Evolutionary conservation across 2,113 vertebrate species (phyloP).

Genomic region (Sitta europaea): DNA sequence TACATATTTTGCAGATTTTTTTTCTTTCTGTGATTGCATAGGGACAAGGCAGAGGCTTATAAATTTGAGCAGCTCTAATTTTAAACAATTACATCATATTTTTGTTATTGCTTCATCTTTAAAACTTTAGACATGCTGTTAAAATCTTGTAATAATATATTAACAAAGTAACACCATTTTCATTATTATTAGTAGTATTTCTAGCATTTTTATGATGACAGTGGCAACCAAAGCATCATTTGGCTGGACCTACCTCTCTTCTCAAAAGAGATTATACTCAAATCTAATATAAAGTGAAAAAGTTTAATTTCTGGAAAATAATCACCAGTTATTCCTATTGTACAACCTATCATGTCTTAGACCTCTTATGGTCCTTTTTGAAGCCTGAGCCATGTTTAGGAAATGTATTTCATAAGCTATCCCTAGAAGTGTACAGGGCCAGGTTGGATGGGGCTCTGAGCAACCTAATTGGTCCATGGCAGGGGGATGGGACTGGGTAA

Average conservation of each 20-base stretch:
- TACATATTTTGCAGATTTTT: not conserved
- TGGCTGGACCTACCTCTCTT: too few species aligned
- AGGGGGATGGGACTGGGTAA: accelerated
- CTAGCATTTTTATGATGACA: not conserved
- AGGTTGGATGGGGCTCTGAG: not conserved
- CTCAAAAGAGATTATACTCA: not conserved
- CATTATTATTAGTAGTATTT: not conserved
- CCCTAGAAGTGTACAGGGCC: not conserved
- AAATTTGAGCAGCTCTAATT: not conserved
- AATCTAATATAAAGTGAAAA: not conserved
- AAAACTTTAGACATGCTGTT: not conserved
- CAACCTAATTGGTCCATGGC: too few species aligned
- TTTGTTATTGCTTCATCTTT: not conserved
- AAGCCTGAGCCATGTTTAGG: not conserved
- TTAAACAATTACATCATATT: not conserved
- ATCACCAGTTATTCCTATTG: not conserved
- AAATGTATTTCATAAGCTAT: not conserved
- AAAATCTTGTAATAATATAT: not conserved
- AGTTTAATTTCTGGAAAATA: not conserved
- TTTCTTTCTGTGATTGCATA: not conserved
- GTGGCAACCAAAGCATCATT: not conserved
- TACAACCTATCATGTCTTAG: not conserved
- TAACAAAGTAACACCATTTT: not conserved
- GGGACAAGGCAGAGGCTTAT: not conserved
- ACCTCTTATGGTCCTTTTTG: not conserved